Base-by-base conservation (phyloP, 1,140 invertebrate genomes). In the Lineus longissimus region DNA sequence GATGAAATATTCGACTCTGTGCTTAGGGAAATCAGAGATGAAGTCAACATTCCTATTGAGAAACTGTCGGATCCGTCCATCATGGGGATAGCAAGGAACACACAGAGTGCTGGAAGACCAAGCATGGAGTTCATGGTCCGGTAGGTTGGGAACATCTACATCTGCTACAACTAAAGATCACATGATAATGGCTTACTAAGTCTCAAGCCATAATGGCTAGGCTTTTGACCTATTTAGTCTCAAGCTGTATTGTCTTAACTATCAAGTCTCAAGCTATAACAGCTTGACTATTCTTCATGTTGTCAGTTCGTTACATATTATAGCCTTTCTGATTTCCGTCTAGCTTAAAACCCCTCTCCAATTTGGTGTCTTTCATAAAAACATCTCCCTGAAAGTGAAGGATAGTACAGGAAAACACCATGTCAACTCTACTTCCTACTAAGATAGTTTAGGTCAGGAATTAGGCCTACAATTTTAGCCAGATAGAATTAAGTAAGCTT, bases 1-100 rank as follows among this genome's bases (percentile, higher is more conserved):
- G 45, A 71, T 40, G 81, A 83, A 71, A 71, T 82, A 43, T 83
- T 79, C 73, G 60, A 75, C 55, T 83, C 81, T 2, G 75, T 80
- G 23, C 36, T 78, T 1, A 60, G 74, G 59, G 81, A 83, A 68
- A 68, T 82, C 6, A 65, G 67, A 51, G 79, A 81, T 73, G 81
- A 82, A 71, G 75, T 81, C 0, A 82, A 81, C 62, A 73, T 82
- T 61, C 75, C 78, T 40, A 7, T 15, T 23, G 19, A 59, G 9
- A 58, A 31, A 36, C 63, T 82, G 1, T 65, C 66, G 11, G 59
- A 67, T 13, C 78, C 80, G 36, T n/a, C 71, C 19, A 55, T 82
- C 11, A 62, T 81, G 33, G 81, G 81, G 11, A 68, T 81, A 43
- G 70, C 70, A 23, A 69, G 72, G 31, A 82, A 82, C 70, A 70